Evolutionary conservation across 2,888 invertebrate genomes (phyloP).

Genomic region (Idaea straminata): DNA sequence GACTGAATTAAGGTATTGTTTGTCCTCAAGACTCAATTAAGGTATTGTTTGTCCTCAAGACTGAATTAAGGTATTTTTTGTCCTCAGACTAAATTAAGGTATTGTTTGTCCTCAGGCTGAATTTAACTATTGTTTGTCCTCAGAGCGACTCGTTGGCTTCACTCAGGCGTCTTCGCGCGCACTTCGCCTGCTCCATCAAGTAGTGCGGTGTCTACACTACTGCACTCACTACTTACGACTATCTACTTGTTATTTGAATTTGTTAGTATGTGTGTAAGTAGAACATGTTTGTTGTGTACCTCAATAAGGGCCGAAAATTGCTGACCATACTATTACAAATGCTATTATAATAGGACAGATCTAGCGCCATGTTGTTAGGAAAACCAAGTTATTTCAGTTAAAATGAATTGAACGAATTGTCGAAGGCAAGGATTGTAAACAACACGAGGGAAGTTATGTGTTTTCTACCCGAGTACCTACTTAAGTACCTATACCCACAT

Average conservation of each 20-base stretch:
- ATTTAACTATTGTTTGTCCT: slow-evolving; percentile 3
- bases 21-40: slow-evolving; percentile 23
- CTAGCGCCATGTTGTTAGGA: too few species aligned
- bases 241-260: slow-evolving; percentile 12
- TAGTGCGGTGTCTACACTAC: slow-evolving; percentile 42
- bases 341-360: too few species aligned
- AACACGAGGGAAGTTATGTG: too few species aligned
- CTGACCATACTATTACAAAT: background rate
- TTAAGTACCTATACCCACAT: too few species aligned
- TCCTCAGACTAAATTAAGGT: slow-evolving; percentile 27
- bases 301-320: background rate
- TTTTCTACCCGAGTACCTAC: too few species aligned
- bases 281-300: background rate
- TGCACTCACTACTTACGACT: background rate
- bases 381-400: too few species aligned
- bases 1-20: background rate
- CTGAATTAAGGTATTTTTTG: background rate
- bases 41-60: slow-evolving; percentile 21
- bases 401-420: too few species aligned
- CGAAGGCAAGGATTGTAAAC: too few species aligned
- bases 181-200: slow-evolving; percentile 67
- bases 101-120: too few species aligned
- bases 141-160: slow-evolving; percentile 43
- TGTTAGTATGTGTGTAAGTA: slow-evolving; percentile 18
- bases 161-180: slow-evolving; percentile 64